Conservation (phyloP, 2,888 invertebrate genomes). For the Apoda limacodes region DNA sequence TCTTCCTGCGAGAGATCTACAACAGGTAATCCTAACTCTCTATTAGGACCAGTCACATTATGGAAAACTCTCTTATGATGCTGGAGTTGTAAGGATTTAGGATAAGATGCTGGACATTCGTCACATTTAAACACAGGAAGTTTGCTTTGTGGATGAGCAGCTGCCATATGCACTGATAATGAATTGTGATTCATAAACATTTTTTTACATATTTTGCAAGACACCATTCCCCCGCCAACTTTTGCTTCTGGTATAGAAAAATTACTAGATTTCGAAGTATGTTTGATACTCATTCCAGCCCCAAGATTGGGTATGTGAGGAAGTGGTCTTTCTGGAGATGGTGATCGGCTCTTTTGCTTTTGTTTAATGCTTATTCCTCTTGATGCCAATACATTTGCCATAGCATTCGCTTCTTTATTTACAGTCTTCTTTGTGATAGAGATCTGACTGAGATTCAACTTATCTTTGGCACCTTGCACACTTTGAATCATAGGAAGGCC, state of each 20-base stretch:
- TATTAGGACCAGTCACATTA: conserved; percentile 49
- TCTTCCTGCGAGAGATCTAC: conserved; percentile 79
- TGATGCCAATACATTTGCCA: conserved; percentile 81
- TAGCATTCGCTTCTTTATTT: conserved; percentile 78
- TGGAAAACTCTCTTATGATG: conserved; percentile 65
- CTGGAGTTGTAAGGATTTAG: conserved; percentile 76
- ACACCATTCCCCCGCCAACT: conserved; percentile 46
- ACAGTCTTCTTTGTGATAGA: conserved; percentile 75
- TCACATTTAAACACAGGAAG: conserved; percentile 71
- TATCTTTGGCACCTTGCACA: conserved; percentile 73
- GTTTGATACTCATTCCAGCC: conserved; percentile 65
- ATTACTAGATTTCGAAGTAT: conserved; percentile 53
- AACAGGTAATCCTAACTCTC: conserved; percentile 78
- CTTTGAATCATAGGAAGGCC: conserved; percentile 80
- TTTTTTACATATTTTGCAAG: conserved; percentile 58
- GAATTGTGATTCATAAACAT: conserved; percentile 55
- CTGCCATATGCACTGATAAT: conserved; percentile 44
- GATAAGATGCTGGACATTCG: conserved; percentile 79
- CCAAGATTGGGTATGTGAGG: conserved; percentile 62
- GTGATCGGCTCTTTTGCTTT: conserved; percentile 66
- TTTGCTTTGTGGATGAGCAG: conserved; percentile 51
- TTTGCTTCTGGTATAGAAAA: conserved; percentile 57
- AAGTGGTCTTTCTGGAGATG: conserved; percentile 51
- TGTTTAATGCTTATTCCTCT: conserved; percentile 83
- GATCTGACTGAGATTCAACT: conserved; percentile 78